Evolutionary conservation across 2,797 vertebrate species (phyloP).

Genomic region (Sphaeramia orbicularis): DNA sequence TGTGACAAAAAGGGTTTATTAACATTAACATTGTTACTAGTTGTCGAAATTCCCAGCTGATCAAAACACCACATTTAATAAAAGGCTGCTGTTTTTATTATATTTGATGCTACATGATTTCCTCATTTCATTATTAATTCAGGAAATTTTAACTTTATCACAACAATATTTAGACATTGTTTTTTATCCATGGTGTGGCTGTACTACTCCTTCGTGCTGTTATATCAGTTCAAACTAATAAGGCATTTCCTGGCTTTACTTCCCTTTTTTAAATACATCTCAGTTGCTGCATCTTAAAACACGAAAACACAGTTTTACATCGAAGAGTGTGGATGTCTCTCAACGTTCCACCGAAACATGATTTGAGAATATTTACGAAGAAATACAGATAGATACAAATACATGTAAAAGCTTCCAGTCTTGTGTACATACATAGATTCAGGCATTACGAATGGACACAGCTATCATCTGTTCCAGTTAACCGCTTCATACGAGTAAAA

Average conservation of each 20-base stretch:
- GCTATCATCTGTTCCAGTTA: not conserved
- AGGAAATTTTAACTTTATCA: too few species aligned
- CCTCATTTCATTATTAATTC: too few species aligned
- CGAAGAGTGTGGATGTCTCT: not conserved
- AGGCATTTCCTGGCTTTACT: constrained; percentile 55
- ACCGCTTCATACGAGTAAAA: not conserved
- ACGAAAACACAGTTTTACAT: not conserved
- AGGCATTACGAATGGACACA: not conserved
- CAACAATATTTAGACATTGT: too few species aligned
- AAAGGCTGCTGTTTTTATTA: too few species aligned
- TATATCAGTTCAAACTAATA: not conserved
- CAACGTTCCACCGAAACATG: not conserved
- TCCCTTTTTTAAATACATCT: constrained; percentile 57
- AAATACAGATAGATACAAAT: not conserved
- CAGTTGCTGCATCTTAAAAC: rapidly evolving
- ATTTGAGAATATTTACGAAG: constrained; percentile 6
- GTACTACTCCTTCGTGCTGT: not conserved
- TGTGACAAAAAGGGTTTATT: too few species aligned
- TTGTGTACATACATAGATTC: constrained; percentile 4
- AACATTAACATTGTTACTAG: too few species aligned
- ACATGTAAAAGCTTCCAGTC: not conserved
- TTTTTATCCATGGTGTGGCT: too few species aligned
- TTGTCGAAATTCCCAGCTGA: too few species aligned
- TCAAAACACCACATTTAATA: too few species aligned
- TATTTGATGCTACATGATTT: too few species aligned